A percentile compares a stretch with the other conserved stretches of the same genome.
Conservation (phyloP, 2,797 vertebrate genomes). For the Epinephelus awoara region DNA sequence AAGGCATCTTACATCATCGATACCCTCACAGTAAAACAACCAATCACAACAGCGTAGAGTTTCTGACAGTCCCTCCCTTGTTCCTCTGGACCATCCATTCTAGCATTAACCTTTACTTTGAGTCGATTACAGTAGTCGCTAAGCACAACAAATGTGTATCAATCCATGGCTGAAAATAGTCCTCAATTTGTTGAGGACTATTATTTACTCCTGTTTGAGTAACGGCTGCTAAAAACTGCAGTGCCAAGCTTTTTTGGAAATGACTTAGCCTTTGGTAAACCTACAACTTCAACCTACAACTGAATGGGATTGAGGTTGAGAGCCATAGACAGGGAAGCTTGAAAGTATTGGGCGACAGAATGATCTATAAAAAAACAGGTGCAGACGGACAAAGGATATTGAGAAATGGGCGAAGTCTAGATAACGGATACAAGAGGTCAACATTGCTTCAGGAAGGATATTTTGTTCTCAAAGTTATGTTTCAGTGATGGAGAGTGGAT, state of each 20-base stretch:
- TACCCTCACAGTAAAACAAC: too few relatives aligned
- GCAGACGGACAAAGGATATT: slow-evolving; percentile 5
- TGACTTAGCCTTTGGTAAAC: not conserved
- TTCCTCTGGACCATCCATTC: too few relatives aligned
- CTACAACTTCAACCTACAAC: not conserved
- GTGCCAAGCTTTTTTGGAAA: not conserved
- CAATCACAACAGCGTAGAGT: too few relatives aligned
- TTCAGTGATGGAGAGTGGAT: slow-evolving; percentile 13
- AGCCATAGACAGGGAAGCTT: not conserved
- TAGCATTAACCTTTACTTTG: too few relatives aligned
- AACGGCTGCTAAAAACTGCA: not conserved
- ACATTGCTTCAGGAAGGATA: slow-evolving; percentile 9
- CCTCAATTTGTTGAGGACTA: too few relatives aligned
- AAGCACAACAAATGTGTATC: not conserved
- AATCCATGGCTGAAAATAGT: slow-evolving; percentile 2
- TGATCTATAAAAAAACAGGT: not conserved
- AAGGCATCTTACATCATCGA: too few relatives aligned
- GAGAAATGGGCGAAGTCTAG: not conserved
- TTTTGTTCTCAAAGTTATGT: slow-evolving; percentile 23
- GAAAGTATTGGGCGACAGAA: not conserved
- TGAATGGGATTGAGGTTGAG: not conserved
- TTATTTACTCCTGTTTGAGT: not conserved
- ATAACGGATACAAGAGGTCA: not conserved
- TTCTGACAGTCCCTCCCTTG: too few relatives aligned
- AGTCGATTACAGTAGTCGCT: not conserved